These are phyloP conservation scores for Sparus aurata DNA, from an alignment of 2,797 vertebrate genomes.

Conservation along the genomic window DNA sequence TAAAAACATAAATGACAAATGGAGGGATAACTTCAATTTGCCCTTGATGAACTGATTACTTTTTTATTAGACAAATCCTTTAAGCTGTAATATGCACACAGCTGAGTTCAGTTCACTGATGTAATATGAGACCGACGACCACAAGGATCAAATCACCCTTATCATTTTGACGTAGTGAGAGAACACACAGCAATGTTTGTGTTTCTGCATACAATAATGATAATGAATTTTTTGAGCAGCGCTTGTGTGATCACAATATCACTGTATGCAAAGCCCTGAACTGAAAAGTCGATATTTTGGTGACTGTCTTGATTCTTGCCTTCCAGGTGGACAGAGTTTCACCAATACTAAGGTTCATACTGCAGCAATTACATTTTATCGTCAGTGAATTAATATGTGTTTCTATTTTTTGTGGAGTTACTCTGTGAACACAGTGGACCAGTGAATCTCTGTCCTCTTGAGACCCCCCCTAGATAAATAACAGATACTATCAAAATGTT, in stretches of 20 bases:
- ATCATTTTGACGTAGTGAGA: background rate
- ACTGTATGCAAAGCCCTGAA: background rate
- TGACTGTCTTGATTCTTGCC: background rate
- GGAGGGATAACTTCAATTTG: background rate
- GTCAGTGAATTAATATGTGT: background rate
- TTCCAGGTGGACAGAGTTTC: background rate
- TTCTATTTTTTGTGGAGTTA: background rate
- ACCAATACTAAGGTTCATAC: background rate
- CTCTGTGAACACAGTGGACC: slow-evolving; percentile 3
- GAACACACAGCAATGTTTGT: background rate
- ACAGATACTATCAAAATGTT: background rate
- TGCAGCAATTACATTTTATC: background rate
- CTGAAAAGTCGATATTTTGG: background rate
- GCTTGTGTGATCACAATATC: background rate
- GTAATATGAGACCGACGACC: background rate
- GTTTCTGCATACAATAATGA: background rate
- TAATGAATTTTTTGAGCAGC: background rate
- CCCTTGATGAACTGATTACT: background rate
- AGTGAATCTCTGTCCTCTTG: background rate
- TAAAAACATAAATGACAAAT: background rate
- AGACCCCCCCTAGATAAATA: slow-evolving; percentile 51
- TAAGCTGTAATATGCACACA: background rate
- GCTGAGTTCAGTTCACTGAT: background rate
- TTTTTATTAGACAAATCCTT: background rate
- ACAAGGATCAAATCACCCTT: background rate